Evolutionary conservation across 2,797 vertebrate species (phyloP), one percentile per base, ranked within the genome.

Genomic region (Poecilia velifera): DNA sequence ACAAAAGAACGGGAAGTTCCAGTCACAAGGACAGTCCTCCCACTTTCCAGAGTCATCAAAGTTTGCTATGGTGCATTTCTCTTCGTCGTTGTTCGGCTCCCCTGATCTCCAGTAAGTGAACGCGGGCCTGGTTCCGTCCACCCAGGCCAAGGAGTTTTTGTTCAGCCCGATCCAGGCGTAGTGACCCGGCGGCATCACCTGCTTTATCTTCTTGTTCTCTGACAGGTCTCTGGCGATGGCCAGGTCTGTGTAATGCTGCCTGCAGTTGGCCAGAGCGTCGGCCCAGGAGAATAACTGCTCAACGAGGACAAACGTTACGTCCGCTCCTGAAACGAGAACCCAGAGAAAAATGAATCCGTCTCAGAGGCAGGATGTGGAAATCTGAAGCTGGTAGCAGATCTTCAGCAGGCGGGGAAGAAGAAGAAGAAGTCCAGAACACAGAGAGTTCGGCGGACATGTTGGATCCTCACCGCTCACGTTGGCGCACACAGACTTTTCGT

Each of bases 61-160:
- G 57, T 20, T 47, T 14, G 74, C 59, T 16, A 14, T 3, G 0
- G 1, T 31, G 66, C 74, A 76, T 1, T 47, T 47, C 43, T 31
- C n/a, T 0, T 4, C 0, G 2, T 5, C 6, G 18, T 3, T 4
- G 4, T 39, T 9, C 4, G 91, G 89, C 16, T 88, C 12, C 0
- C 0, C 0, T 0, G 1, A 0, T 0, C 0, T 2, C 88, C 91
- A 92, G 76, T n/a, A 8, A 1, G 64, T 55, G 49, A 85, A 88
- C 0, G 81, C 36, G 3, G 71, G 73, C 4, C 14, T 64, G 20
- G 62, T 82, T 28, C 84, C 72, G 49, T 89, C 87, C 1, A 39
- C 55, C 89, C 90, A 91, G 55, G 76, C 86, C 89, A 87, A 92
- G 51, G 74, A 6, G 13, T 79, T 82, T 55, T 71, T 81, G 62